phyloP scores from a whole-genome alignment of 2,113 vertebrate species.

The Thomomys bottae region DNA sequence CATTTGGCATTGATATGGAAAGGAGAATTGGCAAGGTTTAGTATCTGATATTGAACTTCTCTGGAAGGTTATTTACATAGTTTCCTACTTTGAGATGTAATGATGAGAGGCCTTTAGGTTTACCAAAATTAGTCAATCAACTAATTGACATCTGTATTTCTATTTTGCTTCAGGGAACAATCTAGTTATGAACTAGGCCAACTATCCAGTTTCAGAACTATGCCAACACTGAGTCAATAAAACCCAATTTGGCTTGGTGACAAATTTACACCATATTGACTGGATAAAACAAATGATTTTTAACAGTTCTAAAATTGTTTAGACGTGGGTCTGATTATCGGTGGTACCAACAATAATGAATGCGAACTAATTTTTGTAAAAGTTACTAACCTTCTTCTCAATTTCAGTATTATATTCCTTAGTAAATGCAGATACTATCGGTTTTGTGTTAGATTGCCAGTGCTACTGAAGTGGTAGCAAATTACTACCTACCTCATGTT shows the following conservation, averaged over 20 bases:
- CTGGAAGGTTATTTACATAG: not conserved
- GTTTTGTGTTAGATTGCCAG: not conserved
- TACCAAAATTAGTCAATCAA: slow-evolving; percentile 23
- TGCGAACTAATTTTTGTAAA: not conserved
- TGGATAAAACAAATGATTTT: not conserved
- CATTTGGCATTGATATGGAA: not conserved
- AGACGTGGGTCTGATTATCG: not conserved
- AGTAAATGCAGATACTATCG: not conserved
- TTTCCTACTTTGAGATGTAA: slow-evolving; percentile 31
- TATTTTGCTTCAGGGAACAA: slow-evolving; percentile 1
- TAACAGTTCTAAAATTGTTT: not conserved
- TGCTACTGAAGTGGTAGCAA: not conserved
- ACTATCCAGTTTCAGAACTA: not conserved
- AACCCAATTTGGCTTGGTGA: not conserved
- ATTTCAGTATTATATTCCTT: slow-evolving; percentile 1
- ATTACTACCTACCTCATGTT: not conserved
- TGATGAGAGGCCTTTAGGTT: slow-evolving; percentile 23
- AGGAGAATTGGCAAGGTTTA: not conserved
- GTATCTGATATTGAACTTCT: slow-evolving; percentile 2
- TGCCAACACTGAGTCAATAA: not conserved
- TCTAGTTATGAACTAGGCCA: not conserved
- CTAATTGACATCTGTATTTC: slow-evolving; percentile 47
- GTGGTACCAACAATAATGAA: not conserved
- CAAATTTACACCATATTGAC: not conserved
- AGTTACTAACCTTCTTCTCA: not conserved